phyloP scores from a whole-genome alignment of 2,113 vertebrate species.

The Dasyurus viverrinus region DNA sequence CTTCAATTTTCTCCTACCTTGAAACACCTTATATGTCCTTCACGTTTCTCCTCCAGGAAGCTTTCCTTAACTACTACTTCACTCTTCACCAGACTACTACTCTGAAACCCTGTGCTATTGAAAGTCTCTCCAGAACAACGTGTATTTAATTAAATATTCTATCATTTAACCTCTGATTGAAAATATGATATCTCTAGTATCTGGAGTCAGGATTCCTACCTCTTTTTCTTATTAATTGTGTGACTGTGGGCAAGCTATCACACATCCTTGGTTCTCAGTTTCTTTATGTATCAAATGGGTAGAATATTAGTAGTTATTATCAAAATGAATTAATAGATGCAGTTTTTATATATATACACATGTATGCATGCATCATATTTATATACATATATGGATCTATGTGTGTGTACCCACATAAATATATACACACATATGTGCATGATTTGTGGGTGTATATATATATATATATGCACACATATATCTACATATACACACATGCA shows the following conservation, averaged over 20 bases:
- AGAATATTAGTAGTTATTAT: not conserved
- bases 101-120: not conserved
- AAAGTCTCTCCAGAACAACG: not conserved
- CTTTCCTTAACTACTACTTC: not conserved
- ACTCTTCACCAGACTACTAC: not conserved
- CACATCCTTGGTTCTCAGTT: not conserved
- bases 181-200: not conserved
- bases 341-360: no score
- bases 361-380: no score
- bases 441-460: no score
- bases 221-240: no score
- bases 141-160: not conserved
- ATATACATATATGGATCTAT: no score
- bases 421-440: no score
- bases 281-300: not conserved
- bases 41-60: not conserved
- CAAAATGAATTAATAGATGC: not conserved
- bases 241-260: not conserved
- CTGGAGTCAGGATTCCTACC: not conserved
- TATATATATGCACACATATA: no score
- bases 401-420: no score
- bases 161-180: not conserved
- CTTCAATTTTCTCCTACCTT: not conserved
- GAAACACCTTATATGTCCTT: not conserved
- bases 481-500: no score